phyloP scores from a whole-genome alignment of 2,797 vertebrate species.

The Brachyalestes nurse region DNA sequence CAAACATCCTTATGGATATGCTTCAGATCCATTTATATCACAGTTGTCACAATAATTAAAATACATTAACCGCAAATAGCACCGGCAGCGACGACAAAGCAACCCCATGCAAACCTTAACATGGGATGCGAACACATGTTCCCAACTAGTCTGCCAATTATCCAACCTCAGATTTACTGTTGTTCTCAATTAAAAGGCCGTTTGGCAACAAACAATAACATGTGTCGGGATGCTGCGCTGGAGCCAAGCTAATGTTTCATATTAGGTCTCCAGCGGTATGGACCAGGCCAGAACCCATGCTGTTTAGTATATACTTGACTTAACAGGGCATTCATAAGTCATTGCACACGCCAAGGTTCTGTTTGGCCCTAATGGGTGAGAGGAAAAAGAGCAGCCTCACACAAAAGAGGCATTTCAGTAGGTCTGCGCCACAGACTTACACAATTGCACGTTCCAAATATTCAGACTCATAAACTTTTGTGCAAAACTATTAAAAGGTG shows the following conservation, averaged over 20 bases:
- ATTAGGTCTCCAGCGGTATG: conserved; percentile 86
- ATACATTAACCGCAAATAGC: conserved; percentile 48
- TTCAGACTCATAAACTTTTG: conserved; percentile 70
- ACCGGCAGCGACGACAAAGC: conserved; percentile 52
- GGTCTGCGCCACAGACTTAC: conserved; percentile 52
- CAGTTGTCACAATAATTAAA: conserved; percentile 53
- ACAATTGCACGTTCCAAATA: conserved; percentile 66
- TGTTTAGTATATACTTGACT: conserved; percentile 86
- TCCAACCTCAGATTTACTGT: conserved; percentile 89
- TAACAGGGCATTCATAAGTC: conserved; percentile 87
- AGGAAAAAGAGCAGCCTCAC: conserved; percentile 68
- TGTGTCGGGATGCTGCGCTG: conserved; percentile 88
- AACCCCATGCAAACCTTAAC: conserved; percentile 63
- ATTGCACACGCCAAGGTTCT: conserved; percentile 87
- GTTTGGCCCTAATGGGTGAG: conserved; percentile 80
- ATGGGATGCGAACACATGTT: conserved; percentile 74
- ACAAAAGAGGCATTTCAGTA: conserved; percentile 67
- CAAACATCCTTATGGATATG: conserved; percentile 9
- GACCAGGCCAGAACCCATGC: conserved; percentile 85
- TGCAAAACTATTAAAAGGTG: conserved; percentile 60
- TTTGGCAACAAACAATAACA: conserved; percentile 90
- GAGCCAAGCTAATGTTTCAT: conserved; percentile 96
- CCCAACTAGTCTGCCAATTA: conserved; percentile 78
- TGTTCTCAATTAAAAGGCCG: conserved; percentile 86
- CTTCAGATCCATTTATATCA: conserved; percentile 11